A percentile compares a stretch with the other conserved stretches of the same genome.
These are phyloP conservation scores for Triops cancriformis DNA, from an alignment of 1,140 invertebrate genomes.

Conservation along the genomic window DNA sequence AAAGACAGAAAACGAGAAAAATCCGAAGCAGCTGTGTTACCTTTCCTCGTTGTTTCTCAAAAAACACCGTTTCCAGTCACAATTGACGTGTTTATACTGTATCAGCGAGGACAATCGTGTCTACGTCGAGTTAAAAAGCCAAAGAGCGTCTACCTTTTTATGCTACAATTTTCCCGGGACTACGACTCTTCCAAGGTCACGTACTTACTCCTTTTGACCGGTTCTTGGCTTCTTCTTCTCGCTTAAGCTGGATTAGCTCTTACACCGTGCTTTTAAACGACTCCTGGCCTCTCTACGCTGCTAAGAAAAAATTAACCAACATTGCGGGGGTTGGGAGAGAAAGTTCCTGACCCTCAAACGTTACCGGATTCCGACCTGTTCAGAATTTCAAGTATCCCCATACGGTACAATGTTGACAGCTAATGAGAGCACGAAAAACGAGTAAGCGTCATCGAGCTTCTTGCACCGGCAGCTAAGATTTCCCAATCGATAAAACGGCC, in stretches of 20 bases:
- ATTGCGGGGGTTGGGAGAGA: background rate
- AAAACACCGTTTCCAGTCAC: background rate
- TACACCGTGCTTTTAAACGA: background rate
- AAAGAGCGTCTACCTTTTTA: conserved; percentile 5
- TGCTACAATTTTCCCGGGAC: conserved; percentile 1
- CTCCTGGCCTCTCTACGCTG: background rate
- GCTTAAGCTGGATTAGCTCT: background rate
- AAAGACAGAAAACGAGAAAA: no score
- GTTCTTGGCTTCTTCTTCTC: conserved; percentile 3
- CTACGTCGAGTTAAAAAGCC: background rate
- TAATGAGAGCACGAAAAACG: background rate
- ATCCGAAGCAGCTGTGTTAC: no score
- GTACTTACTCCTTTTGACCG: conserved; percentile 5
- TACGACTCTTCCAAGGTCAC: background rate
- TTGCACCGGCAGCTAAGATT: background rate
- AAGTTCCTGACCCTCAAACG: background rate
- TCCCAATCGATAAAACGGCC: conserved; percentile 9
- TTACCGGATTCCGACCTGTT: background rate
- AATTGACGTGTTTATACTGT: background rate
- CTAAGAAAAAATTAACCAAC: no score
- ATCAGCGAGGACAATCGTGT: background rate
- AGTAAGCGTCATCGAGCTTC: background rate
- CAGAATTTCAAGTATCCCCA: background rate
- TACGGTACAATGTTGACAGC: background rate
- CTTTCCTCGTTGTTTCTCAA: no score